Conservation (phyloP, 2,797 vertebrate genomes). For the Manis crassicaudata region DNA sequence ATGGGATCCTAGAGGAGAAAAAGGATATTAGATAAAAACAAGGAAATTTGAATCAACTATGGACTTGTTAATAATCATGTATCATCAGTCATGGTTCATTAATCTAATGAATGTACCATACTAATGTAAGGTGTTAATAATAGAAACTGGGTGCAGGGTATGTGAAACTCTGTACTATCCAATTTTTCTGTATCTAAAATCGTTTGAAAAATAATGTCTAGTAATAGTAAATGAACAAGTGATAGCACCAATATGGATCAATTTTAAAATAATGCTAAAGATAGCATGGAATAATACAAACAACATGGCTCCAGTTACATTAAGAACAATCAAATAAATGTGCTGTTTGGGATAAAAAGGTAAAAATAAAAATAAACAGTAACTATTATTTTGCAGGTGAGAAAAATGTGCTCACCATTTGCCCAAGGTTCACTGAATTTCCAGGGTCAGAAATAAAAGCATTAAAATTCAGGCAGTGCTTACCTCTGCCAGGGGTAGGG, state of each 20-base stretch:
- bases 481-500: neutral
- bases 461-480: neutral
- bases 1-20: neutral
- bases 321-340: neutral
- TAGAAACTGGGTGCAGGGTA: neutral
- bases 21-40: neutral
- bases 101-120: neutral
- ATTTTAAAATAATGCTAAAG: neutral
- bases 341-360: neutral
- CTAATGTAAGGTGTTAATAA: neutral
- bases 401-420: neutral
- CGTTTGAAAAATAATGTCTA: neutral
- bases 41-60: neutral
- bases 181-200: neutral
- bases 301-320: neutral
- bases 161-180: neutral
- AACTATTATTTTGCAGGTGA: neutral
- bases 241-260: neutral
- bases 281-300: neutral
- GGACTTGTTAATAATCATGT: neutral
- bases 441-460: neutral
- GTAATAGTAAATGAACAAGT: neutral
- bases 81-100: neutral
- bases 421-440: neutral
- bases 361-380: neutral